These are phyloP conservation scores for Merops nubicus DNA, from an alignment of 2,113 vertebrate species.

Conservation along the genomic window DNA sequence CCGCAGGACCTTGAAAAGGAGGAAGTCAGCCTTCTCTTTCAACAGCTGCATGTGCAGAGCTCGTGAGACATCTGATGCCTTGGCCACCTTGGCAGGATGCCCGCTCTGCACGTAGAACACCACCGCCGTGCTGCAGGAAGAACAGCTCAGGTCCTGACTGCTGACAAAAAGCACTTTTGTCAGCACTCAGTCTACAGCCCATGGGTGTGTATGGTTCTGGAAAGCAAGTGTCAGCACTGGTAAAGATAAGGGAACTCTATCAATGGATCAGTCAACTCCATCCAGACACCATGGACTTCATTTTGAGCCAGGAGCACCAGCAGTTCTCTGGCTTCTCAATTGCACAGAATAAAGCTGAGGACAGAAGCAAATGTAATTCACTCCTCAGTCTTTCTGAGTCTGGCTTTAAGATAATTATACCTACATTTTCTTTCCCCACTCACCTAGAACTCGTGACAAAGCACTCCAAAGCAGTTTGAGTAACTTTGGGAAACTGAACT, in stretches of 20 bases:
- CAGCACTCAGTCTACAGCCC: not conserved
- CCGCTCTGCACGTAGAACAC: constrained; percentile 82
- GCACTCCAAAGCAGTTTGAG: not conserved
- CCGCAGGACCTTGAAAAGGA: constrained; percentile 88
- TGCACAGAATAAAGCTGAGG: not conserved
- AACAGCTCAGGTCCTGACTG: not conserved
- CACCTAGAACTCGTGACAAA: not conserved
- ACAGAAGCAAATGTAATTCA: not conserved
- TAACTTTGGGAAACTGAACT: not conserved
- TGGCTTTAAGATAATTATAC: not conserved
- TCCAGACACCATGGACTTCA: not conserved
- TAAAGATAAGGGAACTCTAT: not conserved
- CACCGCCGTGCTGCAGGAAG: constrained; percentile 80
- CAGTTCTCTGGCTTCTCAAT: not conserved
- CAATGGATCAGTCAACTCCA: not conserved
- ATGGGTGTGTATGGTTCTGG: not conserved
- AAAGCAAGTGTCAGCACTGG: not conserved
- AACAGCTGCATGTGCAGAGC: constrained; percentile 82
- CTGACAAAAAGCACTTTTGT: not conserved
- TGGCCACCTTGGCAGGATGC: constrained; percentile 69
- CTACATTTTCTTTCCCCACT: not conserved
- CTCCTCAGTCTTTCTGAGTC: not conserved
- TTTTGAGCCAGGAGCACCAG: not conserved
- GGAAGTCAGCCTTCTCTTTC: constrained; percentile 83
- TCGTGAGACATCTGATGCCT: constrained; percentile 77